Evolutionary conservation across 1,140 invertebrate species (phyloP).

Genomic region (Drosophila bocqueti): DNA sequence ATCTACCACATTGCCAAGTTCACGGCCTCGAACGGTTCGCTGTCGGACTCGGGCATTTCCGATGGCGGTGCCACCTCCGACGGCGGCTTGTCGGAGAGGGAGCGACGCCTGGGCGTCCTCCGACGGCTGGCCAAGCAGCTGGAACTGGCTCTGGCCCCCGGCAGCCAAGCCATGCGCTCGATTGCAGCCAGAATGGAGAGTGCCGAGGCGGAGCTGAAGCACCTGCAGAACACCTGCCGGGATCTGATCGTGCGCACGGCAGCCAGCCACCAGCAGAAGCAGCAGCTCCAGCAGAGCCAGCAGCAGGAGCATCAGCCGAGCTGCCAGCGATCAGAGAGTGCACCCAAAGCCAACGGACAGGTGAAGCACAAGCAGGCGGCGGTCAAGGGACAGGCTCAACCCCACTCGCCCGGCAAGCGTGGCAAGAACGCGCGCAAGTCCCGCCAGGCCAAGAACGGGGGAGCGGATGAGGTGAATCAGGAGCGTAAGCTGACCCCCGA

Average conservation of each 20-base stretch:
- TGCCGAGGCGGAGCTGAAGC: conserved; percentile 92
- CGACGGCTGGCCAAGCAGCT: conserved; percentile 89
- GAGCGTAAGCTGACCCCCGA: conserved; percentile 19
- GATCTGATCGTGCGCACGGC: conserved; percentile 90
- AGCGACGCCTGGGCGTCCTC: conserved; percentile 89
- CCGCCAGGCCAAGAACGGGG: conserved; percentile 18
- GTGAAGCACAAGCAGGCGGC: conserved; percentile 31
- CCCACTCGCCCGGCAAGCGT: conserved; percentile 51
- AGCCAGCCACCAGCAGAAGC: conserved; percentile 85
- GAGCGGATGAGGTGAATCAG: conserved; percentile 1
- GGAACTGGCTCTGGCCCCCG: conserved; percentile 88
- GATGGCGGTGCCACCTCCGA: conserved; percentile 90
- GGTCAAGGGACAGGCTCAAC: conserved; percentile 23
- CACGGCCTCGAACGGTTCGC: conserved; percentile 87
- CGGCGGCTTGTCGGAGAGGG: conserved; percentile 90
- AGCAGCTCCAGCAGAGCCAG: conserved; percentile 47
- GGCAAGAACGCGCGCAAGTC: conserved; percentile 47
- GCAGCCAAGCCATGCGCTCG: conserved; percentile 87
- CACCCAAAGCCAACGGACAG: conserved; percentile 33
- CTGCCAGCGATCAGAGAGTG: conserved; percentile 1
- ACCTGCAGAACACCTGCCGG: conserved; percentile 91
- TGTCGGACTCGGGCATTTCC: conserved; percentile 91
- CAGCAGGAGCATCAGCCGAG: conserved; percentile 27
- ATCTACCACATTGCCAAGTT: conserved; percentile 83
- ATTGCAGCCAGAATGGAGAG: conserved; percentile 90